phyloP scores from a whole-genome alignment of 2,797 vertebrate species.

The Aulostomus chinensis region DNA sequence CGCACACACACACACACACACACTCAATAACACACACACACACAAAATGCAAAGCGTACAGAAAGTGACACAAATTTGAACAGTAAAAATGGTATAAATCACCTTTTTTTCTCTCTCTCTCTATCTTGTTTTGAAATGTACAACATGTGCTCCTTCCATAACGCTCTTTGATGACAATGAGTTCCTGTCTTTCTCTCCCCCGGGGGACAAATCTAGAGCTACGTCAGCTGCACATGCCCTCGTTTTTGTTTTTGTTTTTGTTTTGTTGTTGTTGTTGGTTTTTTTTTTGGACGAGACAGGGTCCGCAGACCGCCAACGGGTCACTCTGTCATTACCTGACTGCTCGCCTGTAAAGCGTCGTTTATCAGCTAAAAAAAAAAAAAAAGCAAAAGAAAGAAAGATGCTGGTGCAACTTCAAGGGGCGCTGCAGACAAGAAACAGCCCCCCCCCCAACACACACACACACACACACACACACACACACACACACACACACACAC shows the following conservation, averaged over 20 bases:
- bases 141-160: conserved; percentile 37
- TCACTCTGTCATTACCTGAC: conserved; percentile 37
- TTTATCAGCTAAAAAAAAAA: conserved; percentile 44
- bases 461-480: too few relatives aligned
- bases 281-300: conserved; percentile 29
- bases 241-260: too few relatives aligned
- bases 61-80: conserved; percentile 50
- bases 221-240: conserved; percentile 35
- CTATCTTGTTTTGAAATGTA: conserved; percentile 39
- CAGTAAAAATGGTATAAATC: conserved; percentile 36
- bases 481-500: too few relatives aligned
- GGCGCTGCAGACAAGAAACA: conserved; percentile 54
- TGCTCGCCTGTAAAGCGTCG: conserved; percentile 28
- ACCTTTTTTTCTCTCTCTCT: conserved; percentile 1
- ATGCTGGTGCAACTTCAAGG: conserved; percentile 72
- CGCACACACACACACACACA: conserved; percentile 19
- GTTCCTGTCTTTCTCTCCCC: conserved; percentile 43
- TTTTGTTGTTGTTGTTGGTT: too few relatives aligned
- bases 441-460: too few relatives aligned
- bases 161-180: conserved; percentile 49
- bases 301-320: conserved; percentile 32
- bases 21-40: conserved; percentile 28
- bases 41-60: conserved; percentile 44
- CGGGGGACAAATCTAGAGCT: conserved; percentile 50
- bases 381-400: too few relatives aligned